These are phyloP conservation scores for Pluvialis apricaria DNA, from an alignment of 2,113 vertebrate genomes.

Conservation along the genomic window DNA sequence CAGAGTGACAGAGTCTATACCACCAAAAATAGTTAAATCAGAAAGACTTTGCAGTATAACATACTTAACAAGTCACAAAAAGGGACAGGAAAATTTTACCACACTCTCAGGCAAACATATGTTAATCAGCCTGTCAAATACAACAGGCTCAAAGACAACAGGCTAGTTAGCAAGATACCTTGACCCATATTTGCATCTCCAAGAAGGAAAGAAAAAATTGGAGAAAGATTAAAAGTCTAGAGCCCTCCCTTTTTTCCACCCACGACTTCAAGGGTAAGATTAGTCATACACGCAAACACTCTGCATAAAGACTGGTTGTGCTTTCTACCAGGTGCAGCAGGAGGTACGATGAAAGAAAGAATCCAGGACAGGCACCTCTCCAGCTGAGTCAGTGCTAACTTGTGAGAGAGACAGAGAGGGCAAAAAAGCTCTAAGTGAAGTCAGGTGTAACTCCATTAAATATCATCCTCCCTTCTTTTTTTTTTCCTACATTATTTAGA, in stretches of 20 bases:
- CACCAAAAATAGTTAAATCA: neutral
- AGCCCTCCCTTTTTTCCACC: neutral
- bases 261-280: neutral
- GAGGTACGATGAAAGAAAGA: neutral
- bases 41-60: neutral
- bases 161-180: neutral
- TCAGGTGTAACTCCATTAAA: neutral
- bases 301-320: neutral
- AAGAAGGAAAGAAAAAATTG: neutral
- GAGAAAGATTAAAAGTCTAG: neutral
- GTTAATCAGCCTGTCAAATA: neutral
- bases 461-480: neutral
- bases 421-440: neutral
- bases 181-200: neutral
- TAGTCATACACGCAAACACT: neutral
- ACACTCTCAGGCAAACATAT: neutral
- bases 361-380: neutral
- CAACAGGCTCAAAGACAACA: neutral
- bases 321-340: neutral
- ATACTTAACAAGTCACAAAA: neutral
- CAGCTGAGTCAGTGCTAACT: neutral
- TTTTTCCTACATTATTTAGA: neutral
- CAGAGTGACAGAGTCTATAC: neutral
- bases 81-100: neutral
- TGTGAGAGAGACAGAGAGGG: neutral